phyloP scores from a whole-genome alignment of 2,113 vertebrate genomes.

The Pterocles burchelli region DNA sequence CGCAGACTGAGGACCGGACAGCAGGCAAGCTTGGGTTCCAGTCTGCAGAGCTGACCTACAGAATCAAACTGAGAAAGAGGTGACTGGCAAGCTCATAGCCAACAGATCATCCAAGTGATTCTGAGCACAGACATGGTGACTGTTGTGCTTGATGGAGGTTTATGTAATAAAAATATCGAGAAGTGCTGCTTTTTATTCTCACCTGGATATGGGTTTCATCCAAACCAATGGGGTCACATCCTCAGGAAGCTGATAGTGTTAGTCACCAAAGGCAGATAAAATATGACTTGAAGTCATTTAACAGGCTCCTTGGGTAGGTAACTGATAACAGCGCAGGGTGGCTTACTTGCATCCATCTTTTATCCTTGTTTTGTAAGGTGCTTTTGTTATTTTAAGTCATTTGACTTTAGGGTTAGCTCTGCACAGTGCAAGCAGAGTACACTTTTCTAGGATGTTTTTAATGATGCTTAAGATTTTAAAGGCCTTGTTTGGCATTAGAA shows the following conservation, averaged over 20 bases:
- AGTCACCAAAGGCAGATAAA: neutral
- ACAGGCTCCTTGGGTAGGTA: neutral
- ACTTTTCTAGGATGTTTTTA: neutral
- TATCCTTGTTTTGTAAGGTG: neutral
- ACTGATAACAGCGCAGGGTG: neutral
- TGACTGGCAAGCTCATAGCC: neutral
- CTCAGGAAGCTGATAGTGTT: neutral
- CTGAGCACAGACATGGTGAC: neutral
- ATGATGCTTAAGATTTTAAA: neutral
- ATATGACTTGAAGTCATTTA: neutral
- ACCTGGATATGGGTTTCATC: neutral
- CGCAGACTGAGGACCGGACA: fast-evolving
- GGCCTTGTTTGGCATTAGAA: neutral
- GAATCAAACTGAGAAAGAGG: neutral
- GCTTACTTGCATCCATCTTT: neutral
- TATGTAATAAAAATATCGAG: neutral
- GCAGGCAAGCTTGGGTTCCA: neutral
- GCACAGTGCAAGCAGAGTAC: neutral
- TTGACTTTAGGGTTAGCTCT: neutral
- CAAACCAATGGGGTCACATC: neutral
- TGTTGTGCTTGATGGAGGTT: neutral
- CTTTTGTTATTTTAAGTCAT: neutral
- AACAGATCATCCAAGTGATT: neutral
- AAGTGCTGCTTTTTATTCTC: neutral
- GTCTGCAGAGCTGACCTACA: neutral